Evolutionary conservation across 2,797 vertebrate species (phyloP).

Genomic region (Acrossocheilus fasciatus): DNA sequence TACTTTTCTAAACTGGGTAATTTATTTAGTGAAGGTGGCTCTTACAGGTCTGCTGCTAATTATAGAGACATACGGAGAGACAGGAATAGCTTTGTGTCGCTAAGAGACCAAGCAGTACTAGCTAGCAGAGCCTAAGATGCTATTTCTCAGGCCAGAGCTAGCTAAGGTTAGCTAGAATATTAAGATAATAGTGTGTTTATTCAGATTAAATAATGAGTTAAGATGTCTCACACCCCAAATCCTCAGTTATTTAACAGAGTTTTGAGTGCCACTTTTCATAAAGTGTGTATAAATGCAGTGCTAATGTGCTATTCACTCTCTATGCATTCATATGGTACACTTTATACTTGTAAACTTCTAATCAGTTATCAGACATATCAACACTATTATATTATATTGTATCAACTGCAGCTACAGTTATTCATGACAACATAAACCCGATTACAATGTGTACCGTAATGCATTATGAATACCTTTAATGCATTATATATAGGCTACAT

Average conservation of each 20-base stretch:
- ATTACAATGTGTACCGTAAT: not conserved
- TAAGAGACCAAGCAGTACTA: slow-evolving; percentile 57
- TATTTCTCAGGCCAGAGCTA: not conserved
- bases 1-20: slow-evolving; percentile 63
- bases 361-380: not conserved
- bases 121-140: slow-evolving; percentile 45
- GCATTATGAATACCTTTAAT: slow-evolving; percentile 25
- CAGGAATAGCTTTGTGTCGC: slow-evolving; percentile 74
- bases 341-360: not conserved
- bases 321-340: not conserved
- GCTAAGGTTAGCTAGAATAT: not conserved
- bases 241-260: not conserved
- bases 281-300: slow-evolving; percentile 1
- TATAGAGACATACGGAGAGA: slow-evolving; percentile 65
- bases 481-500: slow-evolving; percentile 22
- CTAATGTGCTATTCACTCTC: too few relatives aligned
- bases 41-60: slow-evolving; percentile 67
- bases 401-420: not conserved
- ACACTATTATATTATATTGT: not conserved
- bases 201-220: not conserved
- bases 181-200: not conserved
- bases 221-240: not conserved
- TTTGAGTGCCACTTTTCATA: not conserved
- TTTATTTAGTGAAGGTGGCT: slow-evolving; percentile 65
- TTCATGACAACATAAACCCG: not conserved